These are phyloP conservation scores for Palythoa grandiflora DNA, from an alignment of 92 coral and sea anemone genomes.

Conservation along the genomic window DNA sequence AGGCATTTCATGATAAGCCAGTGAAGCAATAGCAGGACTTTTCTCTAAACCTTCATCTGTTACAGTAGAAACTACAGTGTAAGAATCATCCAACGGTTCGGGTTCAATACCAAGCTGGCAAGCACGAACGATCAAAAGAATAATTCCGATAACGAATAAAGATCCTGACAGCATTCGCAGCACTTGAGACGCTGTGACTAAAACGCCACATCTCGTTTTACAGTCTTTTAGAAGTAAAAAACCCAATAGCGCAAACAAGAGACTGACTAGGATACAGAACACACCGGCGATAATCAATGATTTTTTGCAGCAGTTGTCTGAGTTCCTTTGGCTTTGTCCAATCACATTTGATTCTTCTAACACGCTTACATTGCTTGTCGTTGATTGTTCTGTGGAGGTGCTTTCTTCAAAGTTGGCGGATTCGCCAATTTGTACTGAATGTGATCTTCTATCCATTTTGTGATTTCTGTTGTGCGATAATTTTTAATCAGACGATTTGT, in stretches of 20 bases:
- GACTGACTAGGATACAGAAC: conserved; percentile 68
- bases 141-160: conserved; percentile 28
- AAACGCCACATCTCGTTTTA: conserved; percentile 49
- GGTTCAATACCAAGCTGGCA: conserved; percentile 31
- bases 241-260: conserved; percentile 78
- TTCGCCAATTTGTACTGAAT: not conserved
- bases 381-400: not conserved
- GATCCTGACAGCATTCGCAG: conserved; percentile 38
- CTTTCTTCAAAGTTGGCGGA: not conserved
- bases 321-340: conserved; percentile 3
- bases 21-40: conserved; percentile 68
- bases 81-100: conserved; percentile 11
- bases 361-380: not conserved
- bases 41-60: conserved; percentile 77
- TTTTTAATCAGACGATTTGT: not conserved
- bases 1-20: conserved; percentile 50
- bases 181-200: conserved; percentile 32
- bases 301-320: conserved; percentile 10
- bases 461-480: not conserved
- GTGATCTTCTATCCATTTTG: not conserved
- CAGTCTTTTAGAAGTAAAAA: conserved; percentile 80
- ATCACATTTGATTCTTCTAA: not conserved
- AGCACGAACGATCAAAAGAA: conserved; percentile 28
- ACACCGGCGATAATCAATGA: conserved; percentile 65
- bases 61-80: conserved; percentile 72